Conservation (phyloP, 1,140 invertebrate genomes). For the Pseudomyrmex pallidus region DNA sequence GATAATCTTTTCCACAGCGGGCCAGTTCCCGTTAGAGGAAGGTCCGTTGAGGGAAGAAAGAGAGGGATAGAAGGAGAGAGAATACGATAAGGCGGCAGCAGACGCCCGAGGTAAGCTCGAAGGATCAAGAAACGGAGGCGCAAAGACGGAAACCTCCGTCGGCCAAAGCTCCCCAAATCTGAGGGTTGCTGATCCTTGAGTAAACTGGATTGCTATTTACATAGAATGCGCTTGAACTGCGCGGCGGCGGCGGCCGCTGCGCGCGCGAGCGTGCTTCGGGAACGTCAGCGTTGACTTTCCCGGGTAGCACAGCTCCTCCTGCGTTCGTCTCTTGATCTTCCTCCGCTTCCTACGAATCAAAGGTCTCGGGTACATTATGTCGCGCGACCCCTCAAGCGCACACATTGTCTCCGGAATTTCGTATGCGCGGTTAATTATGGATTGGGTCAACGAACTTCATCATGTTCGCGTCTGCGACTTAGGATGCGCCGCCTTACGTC, state of each 20-base stretch:
- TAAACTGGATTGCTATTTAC: slow-evolving; percentile 77
- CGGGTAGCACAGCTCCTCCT: slow-evolving; percentile 9
- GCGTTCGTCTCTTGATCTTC: slow-evolving; percentile 50
- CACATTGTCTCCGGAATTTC: slow-evolving; percentile 44
- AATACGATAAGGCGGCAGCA: slow-evolving; percentile 40
- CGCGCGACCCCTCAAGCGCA: slow-evolving; percentile 43
- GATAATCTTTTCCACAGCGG: slow-evolving; percentile 31
- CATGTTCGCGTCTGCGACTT: slow-evolving; percentile 22
- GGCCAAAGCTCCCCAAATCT: slow-evolving; percentile 61
- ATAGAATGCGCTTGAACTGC: slow-evolving; percentile 67
- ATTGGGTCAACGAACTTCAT: slow-evolving; percentile 37
- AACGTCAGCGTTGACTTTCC: slow-evolving; percentile 64
- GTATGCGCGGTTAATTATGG: slow-evolving; percentile 48
- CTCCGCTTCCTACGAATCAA: slow-evolving; percentile 33
- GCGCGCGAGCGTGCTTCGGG: slow-evolving; percentile 34
- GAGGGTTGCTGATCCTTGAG: slow-evolving; percentile 68
- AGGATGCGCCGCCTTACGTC: slow-evolving; percentile 6
- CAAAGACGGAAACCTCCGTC: slow-evolving; percentile 66
- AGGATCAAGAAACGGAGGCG: slow-evolving; percentile 62
- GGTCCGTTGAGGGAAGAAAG: background rate
- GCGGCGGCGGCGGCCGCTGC: slow-evolving; percentile 25
- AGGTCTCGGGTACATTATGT: slow-evolving; percentile 40
- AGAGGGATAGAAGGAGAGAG: background rate
- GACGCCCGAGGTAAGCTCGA: slow-evolving; percentile 49
- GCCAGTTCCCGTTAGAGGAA: background rate